A percentile compares a stretch with the other conserved stretches of the same genome.
Evolutionary conservation across 2,888 invertebrate species (phyloP).

Genomic region (Aporophyla nigra): DNA sequence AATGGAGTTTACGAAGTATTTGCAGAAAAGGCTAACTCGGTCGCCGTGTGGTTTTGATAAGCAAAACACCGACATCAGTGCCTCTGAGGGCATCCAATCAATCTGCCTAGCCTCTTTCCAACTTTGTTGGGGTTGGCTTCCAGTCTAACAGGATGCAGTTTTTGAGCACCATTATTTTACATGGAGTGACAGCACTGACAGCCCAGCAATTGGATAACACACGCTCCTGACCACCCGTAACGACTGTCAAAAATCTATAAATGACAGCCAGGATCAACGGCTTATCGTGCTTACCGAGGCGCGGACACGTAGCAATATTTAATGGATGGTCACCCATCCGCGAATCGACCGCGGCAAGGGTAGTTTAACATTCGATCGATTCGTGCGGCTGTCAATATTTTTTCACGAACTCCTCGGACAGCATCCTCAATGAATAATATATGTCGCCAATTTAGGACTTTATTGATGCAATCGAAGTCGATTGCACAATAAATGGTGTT

Average conservation of each 20-base stretch:
- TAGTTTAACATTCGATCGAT: neutral
- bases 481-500: neutral
- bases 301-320: too few relatives aligned
- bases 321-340: too few relatives aligned
- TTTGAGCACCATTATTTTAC: neutral
- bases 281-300: too few relatives aligned
- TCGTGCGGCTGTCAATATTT: neutral
- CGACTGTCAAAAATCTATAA: too few relatives aligned
- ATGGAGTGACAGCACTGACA: too few relatives aligned
- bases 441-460: too few relatives aligned
- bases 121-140: neutral
- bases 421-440: too few relatives aligned
- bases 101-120: neutral
- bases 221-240: too few relatives aligned
- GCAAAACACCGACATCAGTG: neutral
- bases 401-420: neutral
- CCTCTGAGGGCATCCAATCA: too few relatives aligned
- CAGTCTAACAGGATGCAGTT: neutral
- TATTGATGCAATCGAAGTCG: neutral
- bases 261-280: too few relatives aligned
- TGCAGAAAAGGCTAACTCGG: neutral
- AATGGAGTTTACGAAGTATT: neutral
- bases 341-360: too few relatives aligned
- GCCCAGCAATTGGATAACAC: too few relatives aligned
- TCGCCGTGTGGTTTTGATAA: neutral